These are phyloP conservation scores for Delphinapterus leucas DNA, from an alignment of 2,113 vertebrate species.

Conservation along the genomic window DNA sequence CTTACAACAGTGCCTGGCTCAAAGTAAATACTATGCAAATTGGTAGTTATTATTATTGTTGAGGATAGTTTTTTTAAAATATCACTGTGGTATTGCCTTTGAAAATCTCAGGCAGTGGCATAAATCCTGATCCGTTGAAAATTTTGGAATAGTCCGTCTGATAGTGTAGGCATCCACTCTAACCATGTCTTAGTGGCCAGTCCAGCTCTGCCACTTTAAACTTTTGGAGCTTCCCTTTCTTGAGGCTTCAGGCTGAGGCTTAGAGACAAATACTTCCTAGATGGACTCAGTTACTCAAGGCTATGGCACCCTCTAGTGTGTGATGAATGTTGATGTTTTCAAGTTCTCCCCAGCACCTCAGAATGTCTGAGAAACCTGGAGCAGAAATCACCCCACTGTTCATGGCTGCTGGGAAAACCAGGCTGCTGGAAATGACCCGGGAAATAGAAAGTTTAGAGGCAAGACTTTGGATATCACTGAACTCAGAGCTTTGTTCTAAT, in stretches of 20 bases:
- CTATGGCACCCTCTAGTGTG: conserved; percentile 67
- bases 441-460: not conserved
- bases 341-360: not conserved
- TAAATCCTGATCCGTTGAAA: too few species aligned
- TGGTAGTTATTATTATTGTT: not conserved
- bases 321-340: not conserved
- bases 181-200: not conserved
- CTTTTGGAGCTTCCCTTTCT: not conserved
- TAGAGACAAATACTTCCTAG: not conserved
- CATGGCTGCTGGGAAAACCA: not conserved
- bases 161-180: not conserved
- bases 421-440: not conserved
- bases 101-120: not conserved
- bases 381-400: fast-evolving
- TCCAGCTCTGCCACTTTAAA: not conserved
- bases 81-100: not conserved
- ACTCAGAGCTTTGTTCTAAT: not conserved
- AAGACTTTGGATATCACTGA: not conserved
- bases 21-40: not conserved
- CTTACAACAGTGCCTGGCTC: not conserved
- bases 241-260: not conserved
- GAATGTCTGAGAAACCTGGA: not conserved
- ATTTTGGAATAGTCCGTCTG: not conserved
- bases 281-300: not conserved
- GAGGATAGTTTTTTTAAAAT: not conserved